These are phyloP conservation scores for Zaprionus tsacasi DNA, from an alignment of 1,140 invertebrate genomes.

Conservation along the genomic window DNA sequence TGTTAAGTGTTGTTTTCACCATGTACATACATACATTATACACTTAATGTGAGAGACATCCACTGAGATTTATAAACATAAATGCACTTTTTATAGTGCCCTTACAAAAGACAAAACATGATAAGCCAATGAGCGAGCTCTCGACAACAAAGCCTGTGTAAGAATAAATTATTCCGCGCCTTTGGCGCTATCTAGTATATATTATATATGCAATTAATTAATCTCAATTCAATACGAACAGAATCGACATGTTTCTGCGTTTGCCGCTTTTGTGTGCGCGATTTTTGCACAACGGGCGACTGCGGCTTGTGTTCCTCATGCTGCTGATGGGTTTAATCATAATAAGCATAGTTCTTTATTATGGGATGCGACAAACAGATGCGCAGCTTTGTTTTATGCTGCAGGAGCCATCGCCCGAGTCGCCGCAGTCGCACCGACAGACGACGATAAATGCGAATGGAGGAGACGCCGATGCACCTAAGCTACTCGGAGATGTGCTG, in stretches of 20 bases:
- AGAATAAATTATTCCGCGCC: not conserved
- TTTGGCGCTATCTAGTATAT: too few relatives aligned
- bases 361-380: conserved; percentile 29
- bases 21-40: not conserved
- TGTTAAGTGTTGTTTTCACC: conserved; percentile 7
- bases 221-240: not conserved
- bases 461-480: not conserved
- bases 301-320: conserved; percentile 58
- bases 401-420: not conserved
- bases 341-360: conserved; percentile 19
- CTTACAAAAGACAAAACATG: not conserved
- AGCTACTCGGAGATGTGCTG: conserved; percentile 68
- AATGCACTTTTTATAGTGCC: not conserved
- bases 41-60: not conserved
- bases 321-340: conserved; percentile 51
- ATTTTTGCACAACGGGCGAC: conserved; percentile 60
- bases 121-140: conserved; percentile 24
- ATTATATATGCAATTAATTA: too few relatives aligned
- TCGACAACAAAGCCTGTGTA: conserved; percentile 7
- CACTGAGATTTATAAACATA: not conserved
- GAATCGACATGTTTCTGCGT: conserved; percentile 65
- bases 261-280: conserved; percentile 51
- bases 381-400: conserved; percentile 40
- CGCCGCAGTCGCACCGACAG: not conserved
- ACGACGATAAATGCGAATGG: not conserved